Percentiles rank a stretch among this genome's conserved stretches.
phyloP scores from a whole-genome alignment of 2,888 invertebrate genomes.

The Pammene aurita region DNA sequence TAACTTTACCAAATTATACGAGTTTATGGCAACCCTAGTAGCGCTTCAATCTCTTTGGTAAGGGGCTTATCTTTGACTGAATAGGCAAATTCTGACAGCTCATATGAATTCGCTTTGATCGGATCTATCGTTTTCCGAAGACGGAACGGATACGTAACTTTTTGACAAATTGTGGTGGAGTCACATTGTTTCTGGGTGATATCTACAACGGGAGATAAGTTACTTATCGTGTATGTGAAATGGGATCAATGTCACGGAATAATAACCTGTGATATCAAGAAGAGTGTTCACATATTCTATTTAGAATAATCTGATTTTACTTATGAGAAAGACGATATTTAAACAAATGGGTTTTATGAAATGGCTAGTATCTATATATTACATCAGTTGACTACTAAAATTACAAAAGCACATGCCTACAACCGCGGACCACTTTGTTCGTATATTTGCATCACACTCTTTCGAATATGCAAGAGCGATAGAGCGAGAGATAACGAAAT shows the following conservation, averaged over 20 bases:
- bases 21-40: background rate
- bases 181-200: slow-evolving; percentile 38
- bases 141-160: slow-evolving; percentile 37
- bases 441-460: no score
- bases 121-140: slow-evolving; percentile 39
- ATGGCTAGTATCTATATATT: no score
- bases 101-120: slow-evolving; percentile 42
- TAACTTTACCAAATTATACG: background rate
- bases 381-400: no score
- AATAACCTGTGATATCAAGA: background rate
- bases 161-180: slow-evolving; percentile 41
- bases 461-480: no score
- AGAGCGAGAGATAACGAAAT: no score
- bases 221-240: slow-evolving; percentile 3
- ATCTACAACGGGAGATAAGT: slow-evolving; percentile 6
- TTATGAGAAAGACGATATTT: background rate
- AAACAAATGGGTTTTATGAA: no score
- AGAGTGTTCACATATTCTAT: background rate
- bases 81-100: slow-evolving; percentile 43
- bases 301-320: background rate
- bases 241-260: background rate
- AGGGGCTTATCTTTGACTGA: slow-evolving; percentile 42
- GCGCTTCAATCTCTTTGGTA: slow-evolving; percentile 37
- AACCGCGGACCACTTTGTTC: no score
- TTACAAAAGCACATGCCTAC: no score